Evolutionary conservation across 2,888 invertebrate species (phyloP), one percentile per base, ranked within the genome.

Genomic region (Drosophila prostipennis): DNA sequence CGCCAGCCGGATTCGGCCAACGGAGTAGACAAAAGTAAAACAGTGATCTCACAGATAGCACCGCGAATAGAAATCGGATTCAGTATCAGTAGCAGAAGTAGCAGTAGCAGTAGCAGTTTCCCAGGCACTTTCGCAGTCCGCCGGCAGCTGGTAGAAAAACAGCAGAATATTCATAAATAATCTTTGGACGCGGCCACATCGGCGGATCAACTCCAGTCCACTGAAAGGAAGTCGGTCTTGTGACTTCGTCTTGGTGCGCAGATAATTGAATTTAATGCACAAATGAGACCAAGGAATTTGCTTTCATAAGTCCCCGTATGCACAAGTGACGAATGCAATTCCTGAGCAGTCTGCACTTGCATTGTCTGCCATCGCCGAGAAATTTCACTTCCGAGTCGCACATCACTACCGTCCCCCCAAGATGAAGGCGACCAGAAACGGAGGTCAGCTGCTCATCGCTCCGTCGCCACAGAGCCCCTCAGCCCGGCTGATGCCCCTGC

Each of bases 181-280:
- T 74, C 67, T 72, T 59, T 53, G 64, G 14, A 39, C 51, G 69
- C 75, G 32, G 37, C 45, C 57, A 53, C 49, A 52, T 58, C 57
- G 37, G 39, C 65, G 29, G 65, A 54, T 67, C 52, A 45, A 57
- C 68, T 54, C 59, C 49, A 29, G 40, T 51, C 49, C 36, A 14
- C 23, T 43, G 40, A 46, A 80, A 78, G 82, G 82, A 86, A 82
- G 83, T 83, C 78, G 57, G 60, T 80, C 80, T 82, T 83, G 80
- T 85, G 83, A 82, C 78, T 80, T 49, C 43, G 63, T 34, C 43
- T 64, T 75, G 73, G 72, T 80, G 87, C 73, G 29, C 6, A 78
- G 80, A 78, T 82, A 82, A 82, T 82, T 82, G 86, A 86, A 83
- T 83, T 82, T 86, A 82, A 86, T 82, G 75, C 77, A 67, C 72